Conservation (phyloP, 2,888 invertebrate genomes). For the Adela reaumurella region DNA sequence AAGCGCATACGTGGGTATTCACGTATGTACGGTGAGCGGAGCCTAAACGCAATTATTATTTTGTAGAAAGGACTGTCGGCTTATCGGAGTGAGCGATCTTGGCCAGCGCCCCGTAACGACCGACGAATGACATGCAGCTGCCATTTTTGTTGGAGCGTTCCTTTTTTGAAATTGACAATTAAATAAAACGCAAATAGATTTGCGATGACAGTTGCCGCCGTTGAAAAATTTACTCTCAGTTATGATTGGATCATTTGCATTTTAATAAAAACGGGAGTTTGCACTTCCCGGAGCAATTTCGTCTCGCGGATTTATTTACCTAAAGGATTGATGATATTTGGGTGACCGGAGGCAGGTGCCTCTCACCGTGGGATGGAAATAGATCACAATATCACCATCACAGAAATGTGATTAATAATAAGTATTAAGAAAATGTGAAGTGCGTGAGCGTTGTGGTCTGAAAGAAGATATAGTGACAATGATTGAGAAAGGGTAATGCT, state of each 20-base stretch:
- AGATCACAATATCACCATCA: too few species aligned
- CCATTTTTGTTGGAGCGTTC: constrained; percentile 23
- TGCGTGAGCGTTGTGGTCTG: too few species aligned
- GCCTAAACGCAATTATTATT: constrained; percentile 42
- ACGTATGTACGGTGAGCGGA: constrained; percentile 13
- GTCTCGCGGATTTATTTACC: background rate
- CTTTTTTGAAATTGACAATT: constrained; percentile 25
- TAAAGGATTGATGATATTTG: background rate
- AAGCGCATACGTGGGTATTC: background rate
- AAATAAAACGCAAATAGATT: constrained; percentile 7
- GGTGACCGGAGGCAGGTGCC: background rate
- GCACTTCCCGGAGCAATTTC: background rate
- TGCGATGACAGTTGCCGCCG: background rate
- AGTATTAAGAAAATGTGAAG: too few species aligned
- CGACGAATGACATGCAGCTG: constrained; percentile 38
- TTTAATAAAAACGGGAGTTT: background rate
- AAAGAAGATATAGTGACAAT: too few species aligned
- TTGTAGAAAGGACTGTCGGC: constrained; percentile 39
- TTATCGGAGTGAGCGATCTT: constrained; percentile 32
- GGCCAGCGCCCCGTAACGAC: background rate
- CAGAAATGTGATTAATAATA: too few species aligned
- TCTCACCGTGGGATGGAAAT: too few species aligned
- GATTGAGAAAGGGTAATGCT: too few species aligned
- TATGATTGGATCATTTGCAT: background rate
- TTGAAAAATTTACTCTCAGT: background rate